Conservation (phyloP, 2,888 invertebrate genomes). For the Caradrina kadenii region DNA sequence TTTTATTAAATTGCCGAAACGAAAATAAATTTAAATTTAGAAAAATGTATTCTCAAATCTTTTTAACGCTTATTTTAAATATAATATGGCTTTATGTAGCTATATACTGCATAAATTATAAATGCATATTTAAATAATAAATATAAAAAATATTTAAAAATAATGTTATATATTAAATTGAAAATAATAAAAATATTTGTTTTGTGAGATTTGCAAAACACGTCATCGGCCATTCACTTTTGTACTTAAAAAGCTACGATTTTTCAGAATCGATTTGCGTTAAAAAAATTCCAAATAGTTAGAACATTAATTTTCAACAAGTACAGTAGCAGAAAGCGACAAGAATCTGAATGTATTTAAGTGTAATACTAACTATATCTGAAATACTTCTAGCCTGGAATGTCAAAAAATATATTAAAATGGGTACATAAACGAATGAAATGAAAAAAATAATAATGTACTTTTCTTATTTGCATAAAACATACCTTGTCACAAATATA, state of each 20-base stretch:
- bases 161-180: neutral
- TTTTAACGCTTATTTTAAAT: conserved; percentile 37
- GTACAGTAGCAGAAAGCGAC: conserved; percentile 68
- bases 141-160: neutral
- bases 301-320: conserved; percentile 53
- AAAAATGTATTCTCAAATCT: conserved; percentile 26
- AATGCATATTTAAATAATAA: neutral
- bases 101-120: conserved; percentile 2
- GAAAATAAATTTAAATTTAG: conserved; percentile 45
- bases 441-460: neutral
- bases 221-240: neutral
- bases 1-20: conserved; percentile 22
- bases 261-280: conserved; percentile 24
- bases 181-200: too few relatives aligned
- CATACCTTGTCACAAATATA: conserved; percentile 72
- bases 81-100: neutral
- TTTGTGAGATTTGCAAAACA: neutral
- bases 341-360: conserved; percentile 54
- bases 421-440: conserved; percentile 30
- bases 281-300: conserved; percentile 55
- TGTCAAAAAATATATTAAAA: conserved; percentile 63
- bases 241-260: neutral
- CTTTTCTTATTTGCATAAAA: conserved; percentile 25
- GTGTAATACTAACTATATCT: conserved; percentile 78
- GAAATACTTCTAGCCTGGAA: conserved; percentile 76